These are phyloP conservation scores for Diorhabda sublineata DNA, from an alignment of 1,140 invertebrate species.

Conservation along the genomic window DNA sequence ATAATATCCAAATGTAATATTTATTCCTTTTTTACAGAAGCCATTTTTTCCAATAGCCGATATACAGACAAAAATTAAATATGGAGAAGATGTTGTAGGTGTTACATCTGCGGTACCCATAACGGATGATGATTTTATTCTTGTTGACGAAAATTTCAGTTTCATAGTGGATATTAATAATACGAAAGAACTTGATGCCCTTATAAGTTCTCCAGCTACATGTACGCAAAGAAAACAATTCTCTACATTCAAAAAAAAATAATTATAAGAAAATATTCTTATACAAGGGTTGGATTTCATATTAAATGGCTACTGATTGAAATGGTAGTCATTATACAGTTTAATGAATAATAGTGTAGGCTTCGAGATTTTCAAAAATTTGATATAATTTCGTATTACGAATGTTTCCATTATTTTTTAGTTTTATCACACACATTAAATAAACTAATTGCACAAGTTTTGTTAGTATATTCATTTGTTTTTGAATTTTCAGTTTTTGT, in stretches of 20 bases:
- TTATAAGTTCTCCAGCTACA: slow-evolving; percentile 18
- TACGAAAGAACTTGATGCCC: slow-evolving; percentile 23
- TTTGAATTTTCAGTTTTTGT: slow-evolving; percentile 6
- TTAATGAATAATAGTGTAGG: too few relatives aligned
- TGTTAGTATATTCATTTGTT: too few relatives aligned
- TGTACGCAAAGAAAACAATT: not conserved
- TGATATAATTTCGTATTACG: too few relatives aligned
- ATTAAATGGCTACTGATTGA: too few relatives aligned
- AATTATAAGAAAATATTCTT: too few relatives aligned
- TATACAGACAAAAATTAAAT: slow-evolving; percentile 23
- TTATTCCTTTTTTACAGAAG: slow-evolving; percentile 12
- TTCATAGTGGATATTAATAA: slow-evolving; percentile 23
- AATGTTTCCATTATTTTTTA: too few relatives aligned
- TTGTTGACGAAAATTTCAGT: slow-evolving; percentile 20
- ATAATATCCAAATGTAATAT: slow-evolving; percentile 11
- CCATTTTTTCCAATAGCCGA: slow-evolving; percentile 28
- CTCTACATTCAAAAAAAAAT: too few relatives aligned
- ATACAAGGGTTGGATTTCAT: too few relatives aligned
- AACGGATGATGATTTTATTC: slow-evolving; percentile 24
- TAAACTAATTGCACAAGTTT: too few relatives aligned
- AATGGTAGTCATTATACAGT: too few relatives aligned
- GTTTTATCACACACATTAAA: too few relatives aligned
- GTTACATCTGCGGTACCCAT: slow-evolving; percentile 20
- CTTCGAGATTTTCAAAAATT: too few relatives aligned
- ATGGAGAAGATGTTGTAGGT: slow-evolving; percentile 21